Evolutionary conservation across 2,113 vertebrate genomes (phyloP).

Genomic region (Procavia capensis): DNA sequence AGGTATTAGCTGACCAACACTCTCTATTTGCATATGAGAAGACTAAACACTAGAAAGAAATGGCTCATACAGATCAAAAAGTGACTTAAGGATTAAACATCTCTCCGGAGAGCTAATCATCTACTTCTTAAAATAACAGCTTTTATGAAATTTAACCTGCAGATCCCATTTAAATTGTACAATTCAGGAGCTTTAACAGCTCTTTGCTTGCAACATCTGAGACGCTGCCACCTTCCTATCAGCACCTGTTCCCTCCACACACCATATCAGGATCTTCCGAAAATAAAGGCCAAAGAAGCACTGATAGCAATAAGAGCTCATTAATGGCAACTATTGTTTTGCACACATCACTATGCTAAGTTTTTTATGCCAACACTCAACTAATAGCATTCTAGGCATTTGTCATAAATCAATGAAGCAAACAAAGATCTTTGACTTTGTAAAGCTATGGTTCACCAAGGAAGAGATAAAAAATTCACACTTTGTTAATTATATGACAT

Average conservation of each 20-base stretch:
- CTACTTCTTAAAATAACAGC: background rate
- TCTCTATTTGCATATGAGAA: background rate
- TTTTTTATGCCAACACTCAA: background rate
- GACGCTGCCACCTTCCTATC: background rate
- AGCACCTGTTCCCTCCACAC: background rate
- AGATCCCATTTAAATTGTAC: background rate
- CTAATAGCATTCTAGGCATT: background rate
- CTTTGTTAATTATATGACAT: background rate
- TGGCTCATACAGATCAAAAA: background rate
- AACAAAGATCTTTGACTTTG: background rate
- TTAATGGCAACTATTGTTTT: background rate
- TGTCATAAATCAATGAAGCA: background rate
- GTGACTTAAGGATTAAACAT: background rate
- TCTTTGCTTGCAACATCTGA: background rate
- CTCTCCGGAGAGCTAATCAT: background rate
- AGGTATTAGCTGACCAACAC: background rate
- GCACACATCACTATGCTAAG: background rate
- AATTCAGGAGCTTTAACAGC: background rate
- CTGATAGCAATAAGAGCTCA: background rate
- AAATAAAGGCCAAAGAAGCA: background rate
- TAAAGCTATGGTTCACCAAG: background rate
- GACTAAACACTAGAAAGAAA: background rate
- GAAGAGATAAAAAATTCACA: background rate
- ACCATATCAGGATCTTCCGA: background rate
- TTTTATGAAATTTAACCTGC: slow-evolving; percentile 5